Conservation (phyloP, 2,888 invertebrate species). For the Branchipolynoe longqiensis region DNA sequence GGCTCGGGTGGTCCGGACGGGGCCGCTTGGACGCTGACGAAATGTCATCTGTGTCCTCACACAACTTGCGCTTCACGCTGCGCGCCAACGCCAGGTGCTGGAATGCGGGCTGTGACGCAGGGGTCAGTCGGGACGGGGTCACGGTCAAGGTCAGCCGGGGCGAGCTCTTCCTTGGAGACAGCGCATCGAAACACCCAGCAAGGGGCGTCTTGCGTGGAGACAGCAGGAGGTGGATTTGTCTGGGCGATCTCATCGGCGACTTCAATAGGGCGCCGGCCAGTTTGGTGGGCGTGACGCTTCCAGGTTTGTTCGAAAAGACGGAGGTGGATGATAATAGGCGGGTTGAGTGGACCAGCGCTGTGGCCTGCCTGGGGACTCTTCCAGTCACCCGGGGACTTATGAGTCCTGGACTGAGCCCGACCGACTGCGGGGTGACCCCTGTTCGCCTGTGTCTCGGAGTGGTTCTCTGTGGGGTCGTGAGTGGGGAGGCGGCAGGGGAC, state of each 20-base stretch:
- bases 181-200: constrained; percentile 11
- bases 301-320: too few species aligned
- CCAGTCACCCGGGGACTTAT: background rate
- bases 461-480: background rate
- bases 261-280: background rate
- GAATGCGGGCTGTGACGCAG: background rate
- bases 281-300: background rate
- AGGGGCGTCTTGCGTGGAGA: constrained; percentile 46
- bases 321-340: background rate
- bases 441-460: background rate
- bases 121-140: background rate
- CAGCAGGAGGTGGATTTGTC: constrained; percentile 26
- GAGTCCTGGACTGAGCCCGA: background rate
- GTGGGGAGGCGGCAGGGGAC: constrained; percentile 15
- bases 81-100: background rate
- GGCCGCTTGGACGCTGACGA: background rate
- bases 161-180: constrained; percentile 22
- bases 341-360: background rate
- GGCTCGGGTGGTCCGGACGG: background rate
- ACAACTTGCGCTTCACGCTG: constrained; percentile 34
- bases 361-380: background rate
- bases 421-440: background rate
- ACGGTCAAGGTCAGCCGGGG: background rate
- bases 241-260: constrained; percentile 18
- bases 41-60: background rate